Conservation (phyloP, 1,140 invertebrate species). For the Notospermus geniculatus region DNA sequence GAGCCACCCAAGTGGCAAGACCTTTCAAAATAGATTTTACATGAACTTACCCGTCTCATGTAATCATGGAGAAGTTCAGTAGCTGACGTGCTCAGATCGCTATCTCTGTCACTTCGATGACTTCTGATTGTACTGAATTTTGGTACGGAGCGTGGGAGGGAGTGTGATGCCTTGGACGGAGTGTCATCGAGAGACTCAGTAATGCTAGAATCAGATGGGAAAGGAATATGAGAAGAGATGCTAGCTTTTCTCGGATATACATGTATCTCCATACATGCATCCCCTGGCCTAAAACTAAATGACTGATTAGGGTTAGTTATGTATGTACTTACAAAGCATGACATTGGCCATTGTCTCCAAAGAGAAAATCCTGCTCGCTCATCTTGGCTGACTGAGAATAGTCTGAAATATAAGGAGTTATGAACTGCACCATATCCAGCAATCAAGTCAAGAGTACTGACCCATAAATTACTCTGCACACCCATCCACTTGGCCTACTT, state of each 20-base stretch:
- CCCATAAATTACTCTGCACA: too few relatives aligned
- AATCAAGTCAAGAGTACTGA: too few relatives aligned
- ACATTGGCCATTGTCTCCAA: background rate
- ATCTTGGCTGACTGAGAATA: too few relatives aligned
- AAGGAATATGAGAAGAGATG: too few relatives aligned
- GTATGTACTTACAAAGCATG: conserved; percentile 7
- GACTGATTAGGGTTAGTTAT: too few relatives aligned
- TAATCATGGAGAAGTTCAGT: conserved; percentile 37
- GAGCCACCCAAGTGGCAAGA: too few relatives aligned
- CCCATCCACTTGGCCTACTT: background rate
- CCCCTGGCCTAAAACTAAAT: too few relatives aligned
- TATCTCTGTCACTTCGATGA: conserved; percentile 4
- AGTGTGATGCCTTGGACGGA: conserved; percentile 1
- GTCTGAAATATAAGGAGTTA: too few relatives aligned
- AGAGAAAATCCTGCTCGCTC: too few relatives aligned
- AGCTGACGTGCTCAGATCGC: conserved; percentile 18
- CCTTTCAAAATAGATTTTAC: conserved; percentile 1
- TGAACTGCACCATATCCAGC: too few relatives aligned
- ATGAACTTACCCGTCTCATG: conserved; percentile 35
- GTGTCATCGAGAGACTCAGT: conserved; percentile 10
- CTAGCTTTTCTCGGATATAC: too few relatives aligned
- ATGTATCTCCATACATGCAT: too few relatives aligned
- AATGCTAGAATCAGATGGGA: conserved; percentile 2
- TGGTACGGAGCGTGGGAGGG: background rate
- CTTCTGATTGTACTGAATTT: conserved; percentile 2